Conservation (phyloP, 2,888 invertebrate genomes). For the Stenotaenia linearis region DNA sequence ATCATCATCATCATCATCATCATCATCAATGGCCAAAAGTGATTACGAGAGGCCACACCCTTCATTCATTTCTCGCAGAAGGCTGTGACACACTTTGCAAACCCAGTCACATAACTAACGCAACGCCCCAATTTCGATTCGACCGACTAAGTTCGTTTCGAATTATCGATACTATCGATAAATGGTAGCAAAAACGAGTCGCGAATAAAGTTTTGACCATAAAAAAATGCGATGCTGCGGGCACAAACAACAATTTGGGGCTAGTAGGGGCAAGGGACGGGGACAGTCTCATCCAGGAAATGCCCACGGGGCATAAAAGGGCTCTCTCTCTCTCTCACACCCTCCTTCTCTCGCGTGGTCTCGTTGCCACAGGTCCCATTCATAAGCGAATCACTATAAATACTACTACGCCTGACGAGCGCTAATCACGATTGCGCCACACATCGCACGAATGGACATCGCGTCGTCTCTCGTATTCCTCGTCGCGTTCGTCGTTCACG, state of each 20-base stretch:
- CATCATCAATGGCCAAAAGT: not conserved
- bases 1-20: not conserved
- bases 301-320: conserved; percentile 14
- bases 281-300: not conserved
- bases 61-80: not conserved
- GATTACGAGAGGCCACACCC: not conserved
- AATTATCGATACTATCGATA: too few species aligned
- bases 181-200: too few species aligned
- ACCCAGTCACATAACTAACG: not conserved
- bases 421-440: not conserved
- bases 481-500: not conserved
- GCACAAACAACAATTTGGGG: not conserved
- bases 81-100: not conserved
- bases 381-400: conserved; percentile 13
- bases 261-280: not conserved
- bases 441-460: not conserved
- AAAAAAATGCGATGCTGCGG: too few species aligned
- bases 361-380: conserved; percentile 1
- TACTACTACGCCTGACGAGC: not conserved
- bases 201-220: too few species aligned
- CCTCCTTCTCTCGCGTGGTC: not conserved
- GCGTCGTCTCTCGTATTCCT: not conserved
- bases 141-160: too few species aligned
- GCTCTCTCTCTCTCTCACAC: not conserved
- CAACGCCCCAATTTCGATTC: too few species aligned